Evolutionary conservation across 1,140 invertebrate genomes (phyloP).

Genomic region (Berghia stephanieae): DNA sequence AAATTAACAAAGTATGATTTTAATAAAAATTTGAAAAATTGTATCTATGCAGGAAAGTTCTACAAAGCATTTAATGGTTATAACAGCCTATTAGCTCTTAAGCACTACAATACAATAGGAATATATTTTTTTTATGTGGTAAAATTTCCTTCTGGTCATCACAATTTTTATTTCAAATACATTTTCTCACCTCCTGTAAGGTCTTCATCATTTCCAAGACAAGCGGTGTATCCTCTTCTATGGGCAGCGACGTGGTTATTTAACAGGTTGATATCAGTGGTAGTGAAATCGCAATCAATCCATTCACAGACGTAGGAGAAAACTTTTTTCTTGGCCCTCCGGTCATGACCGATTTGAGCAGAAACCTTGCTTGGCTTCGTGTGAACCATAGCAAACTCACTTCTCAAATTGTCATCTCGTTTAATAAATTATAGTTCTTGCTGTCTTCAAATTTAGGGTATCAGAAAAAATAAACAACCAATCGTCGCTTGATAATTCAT

Average conservation of each 20-base stretch:
- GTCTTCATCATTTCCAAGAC: not conserved
- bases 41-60: no score
- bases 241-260: conserved; percentile 20
- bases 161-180: not conserved
- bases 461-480: no score
- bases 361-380: no score
- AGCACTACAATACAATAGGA: not conserved
- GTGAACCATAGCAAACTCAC: no score
- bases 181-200: not conserved
- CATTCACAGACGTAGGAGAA: conserved; percentile 28
- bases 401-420: no score
- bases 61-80: not conserved
- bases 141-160: not conserved
- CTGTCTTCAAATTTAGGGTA: no score
- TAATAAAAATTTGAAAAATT: no score
- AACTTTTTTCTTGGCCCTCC: not conserved
- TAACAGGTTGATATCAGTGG: conserved; percentile 17
- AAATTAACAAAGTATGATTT: no score
- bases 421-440: no score
- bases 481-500: no score
- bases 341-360: no score
- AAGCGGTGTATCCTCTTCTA: not conserved
- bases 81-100: not conserved
- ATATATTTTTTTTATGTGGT: not conserved
- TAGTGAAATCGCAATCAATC: not conserved